These are phyloP conservation scores for Drosophila longiperda DNA, from an alignment of 2,888 invertebrate genomes.

Conservation along the genomic window DNA sequence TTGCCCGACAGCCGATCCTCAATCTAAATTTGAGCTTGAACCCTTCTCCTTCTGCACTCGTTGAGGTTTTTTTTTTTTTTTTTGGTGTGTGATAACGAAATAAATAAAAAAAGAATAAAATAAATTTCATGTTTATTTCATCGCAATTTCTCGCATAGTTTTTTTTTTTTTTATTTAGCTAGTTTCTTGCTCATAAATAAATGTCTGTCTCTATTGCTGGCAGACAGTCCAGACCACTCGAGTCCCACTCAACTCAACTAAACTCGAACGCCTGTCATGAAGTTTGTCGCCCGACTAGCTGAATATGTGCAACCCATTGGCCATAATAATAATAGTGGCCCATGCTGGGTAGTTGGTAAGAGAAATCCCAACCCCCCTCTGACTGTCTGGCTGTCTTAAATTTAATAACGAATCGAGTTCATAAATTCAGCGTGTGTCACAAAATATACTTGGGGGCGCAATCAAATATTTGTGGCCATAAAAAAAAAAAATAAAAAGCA, in stretches of 20 bases:
- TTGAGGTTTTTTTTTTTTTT: slow-evolving; percentile 41
- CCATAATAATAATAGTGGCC: slow-evolving; percentile 33
- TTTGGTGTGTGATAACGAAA: slow-evolving; percentile 69
- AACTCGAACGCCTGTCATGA: slow-evolving; percentile 40
- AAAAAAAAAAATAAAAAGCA: slow-evolving; percentile 17
- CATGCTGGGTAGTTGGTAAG: background rate
- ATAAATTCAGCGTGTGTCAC: slow-evolving; percentile 55
- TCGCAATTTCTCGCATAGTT: slow-evolving; percentile 53
- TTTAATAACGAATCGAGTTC: slow-evolving; percentile 69
- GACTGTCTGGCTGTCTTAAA: slow-evolving; percentile 47
- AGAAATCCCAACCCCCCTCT: background rate
- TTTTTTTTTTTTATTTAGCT: slow-evolving; percentile 46
- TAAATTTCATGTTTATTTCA: slow-evolving; percentile 76
- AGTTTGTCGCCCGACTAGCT: slow-evolving; percentile 69
- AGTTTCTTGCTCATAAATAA: slow-evolving; percentile 61
- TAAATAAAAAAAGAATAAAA: slow-evolving; percentile 81
- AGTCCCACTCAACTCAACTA: background rate
- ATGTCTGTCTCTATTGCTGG: slow-evolving; percentile 23
- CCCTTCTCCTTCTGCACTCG: background rate
- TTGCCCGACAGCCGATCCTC: slow-evolving; percentile 35
- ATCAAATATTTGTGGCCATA: slow-evolving; percentile 47
- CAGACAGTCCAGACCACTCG: background rate
- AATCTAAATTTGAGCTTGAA: slow-evolving; percentile 26
- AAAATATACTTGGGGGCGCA: slow-evolving; percentile 34
- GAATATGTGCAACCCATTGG: slow-evolving; percentile 31